Conservation (phyloP, 2,888 invertebrate genomes). For the Morpho achilles region DNA sequence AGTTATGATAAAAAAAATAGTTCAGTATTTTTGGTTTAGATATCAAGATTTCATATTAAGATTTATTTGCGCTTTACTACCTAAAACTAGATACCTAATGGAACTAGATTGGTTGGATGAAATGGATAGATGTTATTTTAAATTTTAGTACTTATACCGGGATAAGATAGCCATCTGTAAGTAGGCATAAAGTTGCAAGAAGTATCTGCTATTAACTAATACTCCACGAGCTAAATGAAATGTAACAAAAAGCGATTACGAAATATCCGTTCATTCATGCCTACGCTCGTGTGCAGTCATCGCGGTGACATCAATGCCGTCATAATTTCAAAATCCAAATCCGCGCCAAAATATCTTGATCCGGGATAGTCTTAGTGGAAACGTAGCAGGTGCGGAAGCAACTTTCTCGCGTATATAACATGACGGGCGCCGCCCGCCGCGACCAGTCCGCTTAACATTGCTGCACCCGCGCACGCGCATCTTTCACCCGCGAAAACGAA, state of each 20-base stretch:
- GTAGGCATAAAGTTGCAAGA: no score
- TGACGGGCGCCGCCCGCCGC: slow-evolving; percentile 53
- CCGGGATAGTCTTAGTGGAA: slow-evolving; percentile 60
- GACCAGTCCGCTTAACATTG: slow-evolving; percentile 61
- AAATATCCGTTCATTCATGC: slow-evolving; percentile 16
- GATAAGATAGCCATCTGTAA: no score
- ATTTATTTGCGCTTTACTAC: no score
- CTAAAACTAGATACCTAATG: no score
- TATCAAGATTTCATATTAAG: no score
- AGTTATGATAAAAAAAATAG: no score
- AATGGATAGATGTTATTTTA: no score
- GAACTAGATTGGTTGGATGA: no score
- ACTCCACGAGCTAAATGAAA: slow-evolving; percentile 4
- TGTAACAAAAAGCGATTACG: background rate
- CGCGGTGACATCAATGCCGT: slow-evolving; percentile 49
- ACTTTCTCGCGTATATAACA: slow-evolving; percentile 78
- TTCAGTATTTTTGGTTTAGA: no score
- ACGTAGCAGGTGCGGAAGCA: slow-evolving; percentile 47
- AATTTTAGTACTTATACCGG: no score
- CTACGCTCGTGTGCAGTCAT: slow-evolving; percentile 20
- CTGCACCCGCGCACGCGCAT: slow-evolving; percentile 47
- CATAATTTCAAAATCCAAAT: slow-evolving; percentile 64
- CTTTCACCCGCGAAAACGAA: slow-evolving; percentile 54
- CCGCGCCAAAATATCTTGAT: slow-evolving; percentile 49
- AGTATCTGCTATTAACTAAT: background rate